Evolutionary conservation across 2,888 invertebrate species (phyloP).

Genomic region (Nephrotoma flavescens): DNA sequence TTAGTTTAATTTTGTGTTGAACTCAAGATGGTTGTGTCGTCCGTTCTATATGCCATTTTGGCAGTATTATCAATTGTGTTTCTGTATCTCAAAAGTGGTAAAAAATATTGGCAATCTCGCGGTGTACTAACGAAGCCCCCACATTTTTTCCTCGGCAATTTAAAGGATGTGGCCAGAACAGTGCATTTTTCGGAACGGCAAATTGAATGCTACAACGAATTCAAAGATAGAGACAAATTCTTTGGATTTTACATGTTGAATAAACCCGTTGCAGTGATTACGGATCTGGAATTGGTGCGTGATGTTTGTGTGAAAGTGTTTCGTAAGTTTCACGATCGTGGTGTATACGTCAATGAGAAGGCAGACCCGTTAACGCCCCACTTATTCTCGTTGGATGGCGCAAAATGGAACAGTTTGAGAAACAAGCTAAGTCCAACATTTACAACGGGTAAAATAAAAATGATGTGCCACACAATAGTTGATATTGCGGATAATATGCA

Average conservation of each 20-base stretch:
- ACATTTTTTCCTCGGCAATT: not conserved
- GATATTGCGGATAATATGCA: constrained; percentile 11
- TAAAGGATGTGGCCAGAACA: not conserved
- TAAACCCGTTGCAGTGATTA: constrained; percentile 8
- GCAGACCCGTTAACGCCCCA: constrained; percentile 13
- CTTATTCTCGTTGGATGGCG: constrained; percentile 12
- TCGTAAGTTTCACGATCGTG: constrained; percentile 12
- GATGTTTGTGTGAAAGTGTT: constrained; percentile 12
- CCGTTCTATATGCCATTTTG: not conserved
- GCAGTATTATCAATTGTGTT: not conserved
- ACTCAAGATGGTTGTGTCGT: not conserved
- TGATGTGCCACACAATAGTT: constrained; percentile 12
- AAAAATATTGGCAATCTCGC: not conserved
- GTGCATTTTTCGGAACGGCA: not conserved
- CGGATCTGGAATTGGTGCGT: constrained; percentile 11
- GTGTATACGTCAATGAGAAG: constrained; percentile 12
- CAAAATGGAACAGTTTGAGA: constrained; percentile 12
- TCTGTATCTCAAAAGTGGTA: not conserved
- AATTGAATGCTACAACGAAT: constrained; percentile 8
- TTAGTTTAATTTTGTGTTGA: not conserved
- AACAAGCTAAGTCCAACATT: constrained; percentile 13
- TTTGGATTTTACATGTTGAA: constrained; percentile 11
- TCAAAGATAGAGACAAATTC: constrained; percentile 9
- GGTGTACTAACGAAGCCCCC: not conserved
- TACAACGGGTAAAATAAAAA: constrained; percentile 13